Conservation (phyloP, 2,888 invertebrate species). For the Muscina levida region DNA sequence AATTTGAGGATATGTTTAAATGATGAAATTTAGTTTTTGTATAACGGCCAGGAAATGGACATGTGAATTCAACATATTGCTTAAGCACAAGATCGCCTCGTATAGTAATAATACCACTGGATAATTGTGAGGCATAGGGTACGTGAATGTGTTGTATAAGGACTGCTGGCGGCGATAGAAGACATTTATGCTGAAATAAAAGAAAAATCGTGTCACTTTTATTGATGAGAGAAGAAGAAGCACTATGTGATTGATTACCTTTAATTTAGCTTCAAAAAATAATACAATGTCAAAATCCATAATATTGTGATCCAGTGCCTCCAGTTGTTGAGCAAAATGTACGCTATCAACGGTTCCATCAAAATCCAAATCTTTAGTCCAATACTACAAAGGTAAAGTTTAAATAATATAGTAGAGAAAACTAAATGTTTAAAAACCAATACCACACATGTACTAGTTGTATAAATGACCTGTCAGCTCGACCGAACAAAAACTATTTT, state of each 20-base stretch:
- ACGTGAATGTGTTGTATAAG: constrained; percentile 72
- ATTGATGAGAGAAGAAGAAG: no score
- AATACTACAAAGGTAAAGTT: constrained; percentile 67
- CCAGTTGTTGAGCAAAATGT: constrained; percentile 73
- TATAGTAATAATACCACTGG: constrained; percentile 72
- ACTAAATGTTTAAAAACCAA: no score
- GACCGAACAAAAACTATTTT: no score
- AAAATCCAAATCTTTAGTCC: constrained; percentile 74
- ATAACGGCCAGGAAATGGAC: constrained; percentile 77
- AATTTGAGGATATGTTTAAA: constrained; percentile 71
- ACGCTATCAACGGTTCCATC: constrained; percentile 73
- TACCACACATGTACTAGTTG: no score
- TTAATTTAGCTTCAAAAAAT: constrained; percentile 74
- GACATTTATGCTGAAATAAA: constrained; percentile 72
- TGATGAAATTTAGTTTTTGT: constrained; percentile 75
- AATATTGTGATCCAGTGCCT: constrained; percentile 66
- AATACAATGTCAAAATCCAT: constrained; percentile 72
- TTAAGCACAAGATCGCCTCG: constrained; percentile 74
- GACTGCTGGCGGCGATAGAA: constrained; percentile 75
- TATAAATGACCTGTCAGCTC: no score
- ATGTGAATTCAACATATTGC: constrained; percentile 76
- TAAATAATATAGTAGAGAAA: no score
- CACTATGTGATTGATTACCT: constrained; percentile 61
- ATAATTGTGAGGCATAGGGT: constrained; percentile 67
- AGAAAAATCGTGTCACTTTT: not conserved